These are phyloP conservation scores for Lophotriccus pileatus DNA, from an alignment of 2,797 vertebrate genomes.

Conservation along the genomic window DNA sequence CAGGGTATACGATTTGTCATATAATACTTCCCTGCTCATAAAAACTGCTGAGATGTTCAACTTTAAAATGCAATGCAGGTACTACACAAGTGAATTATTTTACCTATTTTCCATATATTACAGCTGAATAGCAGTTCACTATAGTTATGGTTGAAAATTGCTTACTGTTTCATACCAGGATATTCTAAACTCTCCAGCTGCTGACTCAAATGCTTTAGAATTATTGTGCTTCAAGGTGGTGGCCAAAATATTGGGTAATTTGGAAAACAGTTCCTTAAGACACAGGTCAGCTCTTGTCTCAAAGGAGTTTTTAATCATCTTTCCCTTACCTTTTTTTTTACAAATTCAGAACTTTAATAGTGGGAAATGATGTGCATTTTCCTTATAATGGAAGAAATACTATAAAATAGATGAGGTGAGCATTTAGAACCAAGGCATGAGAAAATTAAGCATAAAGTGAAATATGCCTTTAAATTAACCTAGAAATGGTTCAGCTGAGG, in stretches of 20 bases:
- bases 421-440: background rate
- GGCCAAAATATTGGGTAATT: background rate
- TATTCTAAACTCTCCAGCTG: slow-evolving; percentile 3
- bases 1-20: background rate
- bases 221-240: background rate
- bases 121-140: slow-evolving; percentile 21
- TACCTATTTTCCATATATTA: slow-evolving; percentile 48
- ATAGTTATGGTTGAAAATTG: background rate
- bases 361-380: background rate
- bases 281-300: background rate
- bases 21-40: background rate
- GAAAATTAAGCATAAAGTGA: background rate
- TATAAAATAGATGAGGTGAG: background rate
- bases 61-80: slow-evolving; percentile 22
- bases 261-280: background rate
- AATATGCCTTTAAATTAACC: background rate
- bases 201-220: slow-evolving; percentile 31
- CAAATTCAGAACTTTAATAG: background rate
- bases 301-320: background rate
- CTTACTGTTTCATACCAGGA: background rate
- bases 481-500: background rate
- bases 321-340: background rate
- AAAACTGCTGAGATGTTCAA: slow-evolving; percentile 35
- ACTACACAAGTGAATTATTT: slow-evolving; percentile 51
- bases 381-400: background rate